Conservation (phyloP, 2,113 vertebrate genomes). For the Trichomycterus rosablanca region DNA sequence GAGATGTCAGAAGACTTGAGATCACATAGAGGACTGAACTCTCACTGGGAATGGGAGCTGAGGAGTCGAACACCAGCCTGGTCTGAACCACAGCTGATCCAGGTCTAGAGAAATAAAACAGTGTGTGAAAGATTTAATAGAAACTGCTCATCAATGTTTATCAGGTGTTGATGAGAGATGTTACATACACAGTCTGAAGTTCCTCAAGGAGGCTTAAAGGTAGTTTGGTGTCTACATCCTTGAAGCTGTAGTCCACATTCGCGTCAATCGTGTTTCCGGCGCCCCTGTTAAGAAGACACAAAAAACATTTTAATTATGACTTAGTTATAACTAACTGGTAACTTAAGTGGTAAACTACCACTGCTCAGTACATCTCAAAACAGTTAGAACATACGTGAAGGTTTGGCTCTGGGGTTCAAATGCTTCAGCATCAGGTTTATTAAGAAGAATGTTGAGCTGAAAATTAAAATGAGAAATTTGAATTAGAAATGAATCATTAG, state of each 20-base stretch:
- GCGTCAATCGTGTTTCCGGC: neutral
- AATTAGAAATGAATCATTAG: neutral
- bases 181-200: neutral
- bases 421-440: neutral
- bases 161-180: neutral
- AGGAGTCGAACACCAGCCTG: slow-evolving; percentile 16
- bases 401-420: neutral
- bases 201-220: neutral
- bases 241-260: neutral
- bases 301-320: neutral
- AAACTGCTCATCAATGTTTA: neutral
- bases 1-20: neutral
- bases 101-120: neutral
- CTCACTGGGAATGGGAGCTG: slow-evolving; percentile 21
- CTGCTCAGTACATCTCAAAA: too few species aligned
- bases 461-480: neutral
- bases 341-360: too few species aligned
- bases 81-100: slow-evolving; percentile 14
- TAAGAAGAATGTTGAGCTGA: slow-evolving; percentile 4
- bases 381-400: neutral
- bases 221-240: neutral
- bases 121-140: neutral
- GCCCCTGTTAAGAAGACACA: neutral
- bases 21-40: neutral
- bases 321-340: too few species aligned